Evolutionary conservation across 2,797 vertebrate genomes (phyloP).

Genomic region (Mycteria americana): DNA sequence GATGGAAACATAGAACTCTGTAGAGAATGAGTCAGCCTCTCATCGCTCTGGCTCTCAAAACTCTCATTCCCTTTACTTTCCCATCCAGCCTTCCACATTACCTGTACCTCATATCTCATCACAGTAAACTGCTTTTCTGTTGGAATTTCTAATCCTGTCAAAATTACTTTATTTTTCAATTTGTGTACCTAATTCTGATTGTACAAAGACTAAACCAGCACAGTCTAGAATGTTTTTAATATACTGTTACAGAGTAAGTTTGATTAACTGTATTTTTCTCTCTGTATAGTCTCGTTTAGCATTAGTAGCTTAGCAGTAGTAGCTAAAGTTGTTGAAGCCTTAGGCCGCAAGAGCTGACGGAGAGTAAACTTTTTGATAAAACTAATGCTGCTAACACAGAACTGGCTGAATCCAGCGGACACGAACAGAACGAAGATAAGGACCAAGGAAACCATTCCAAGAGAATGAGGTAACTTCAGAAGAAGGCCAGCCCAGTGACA

Average conservation of each 20-base stretch:
- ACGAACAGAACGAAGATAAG: neutral
- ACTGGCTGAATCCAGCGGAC: neutral
- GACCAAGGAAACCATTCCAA: neutral
- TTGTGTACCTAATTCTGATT: neutral
- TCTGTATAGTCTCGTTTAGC: neutral
- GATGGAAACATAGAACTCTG: neutral
- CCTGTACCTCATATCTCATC: neutral
- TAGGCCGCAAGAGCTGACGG: neutral
- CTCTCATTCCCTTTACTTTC: neutral
- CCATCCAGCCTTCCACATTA: neutral
- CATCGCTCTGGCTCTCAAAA: neutral
- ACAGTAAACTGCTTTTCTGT: neutral
- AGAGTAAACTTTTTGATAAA: neutral
- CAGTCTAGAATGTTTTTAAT: neutral
- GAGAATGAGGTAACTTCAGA: neutral
- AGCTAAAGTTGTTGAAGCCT: neutral
- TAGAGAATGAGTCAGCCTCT: neutral
- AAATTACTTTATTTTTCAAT: neutral
- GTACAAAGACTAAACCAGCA: neutral
- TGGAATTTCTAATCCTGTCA: neutral
- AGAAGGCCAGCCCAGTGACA: neutral
- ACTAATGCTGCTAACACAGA: neutral
- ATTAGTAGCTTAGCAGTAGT: neutral
- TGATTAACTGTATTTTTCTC: neutral
- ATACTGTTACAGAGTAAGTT: neutral